Percentiles rank a stretch among this genome's conserved stretches.
Evolutionary conservation across 1,140 invertebrate genomes (phyloP).

Genomic region (Reticulitermes speratus): DNA sequence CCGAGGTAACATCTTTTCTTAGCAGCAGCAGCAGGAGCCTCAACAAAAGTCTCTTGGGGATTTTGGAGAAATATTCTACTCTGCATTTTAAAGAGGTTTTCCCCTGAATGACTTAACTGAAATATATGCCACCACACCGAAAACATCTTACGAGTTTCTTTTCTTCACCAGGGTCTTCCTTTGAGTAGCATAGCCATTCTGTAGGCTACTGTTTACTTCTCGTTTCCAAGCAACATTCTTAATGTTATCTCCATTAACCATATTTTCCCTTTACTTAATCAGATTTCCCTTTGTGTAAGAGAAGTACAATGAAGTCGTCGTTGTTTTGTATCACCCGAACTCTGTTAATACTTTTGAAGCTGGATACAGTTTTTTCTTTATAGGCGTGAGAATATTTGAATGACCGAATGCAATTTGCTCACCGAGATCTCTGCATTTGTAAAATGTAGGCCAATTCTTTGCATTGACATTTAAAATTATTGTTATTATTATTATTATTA

Average conservation of each 20-base stretch:
- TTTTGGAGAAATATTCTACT: not conserved
- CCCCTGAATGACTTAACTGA: not conserved
- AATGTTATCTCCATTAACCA: not conserved
- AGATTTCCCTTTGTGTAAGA: not conserved
- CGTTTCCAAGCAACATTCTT: not conserved
- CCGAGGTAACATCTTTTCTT: not conserved
- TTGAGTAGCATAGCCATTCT: not conserved
- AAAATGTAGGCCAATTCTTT: too few relatives aligned
- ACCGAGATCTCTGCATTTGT: too few relatives aligned
- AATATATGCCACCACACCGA: not conserved
- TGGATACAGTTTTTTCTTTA: too few relatives aligned
- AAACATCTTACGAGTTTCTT: not conserved
- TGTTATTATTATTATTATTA: too few relatives aligned
- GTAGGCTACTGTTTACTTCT: not conserved
- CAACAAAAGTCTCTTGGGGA: not conserved
- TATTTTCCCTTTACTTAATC: not conserved
- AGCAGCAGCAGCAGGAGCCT: not conserved
- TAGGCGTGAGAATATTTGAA: too few relatives aligned
- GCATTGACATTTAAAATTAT: too few relatives aligned
- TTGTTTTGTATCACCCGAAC: not conserved
- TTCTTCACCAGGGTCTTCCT: not conserved
- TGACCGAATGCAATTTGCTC: too few relatives aligned
- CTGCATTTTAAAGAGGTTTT: slow-evolving; percentile 1
- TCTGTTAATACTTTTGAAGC: too few relatives aligned
- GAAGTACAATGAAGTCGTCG: not conserved